Conservation (phyloP, 2,888 invertebrate genomes). For the Molorchus minor region DNA sequence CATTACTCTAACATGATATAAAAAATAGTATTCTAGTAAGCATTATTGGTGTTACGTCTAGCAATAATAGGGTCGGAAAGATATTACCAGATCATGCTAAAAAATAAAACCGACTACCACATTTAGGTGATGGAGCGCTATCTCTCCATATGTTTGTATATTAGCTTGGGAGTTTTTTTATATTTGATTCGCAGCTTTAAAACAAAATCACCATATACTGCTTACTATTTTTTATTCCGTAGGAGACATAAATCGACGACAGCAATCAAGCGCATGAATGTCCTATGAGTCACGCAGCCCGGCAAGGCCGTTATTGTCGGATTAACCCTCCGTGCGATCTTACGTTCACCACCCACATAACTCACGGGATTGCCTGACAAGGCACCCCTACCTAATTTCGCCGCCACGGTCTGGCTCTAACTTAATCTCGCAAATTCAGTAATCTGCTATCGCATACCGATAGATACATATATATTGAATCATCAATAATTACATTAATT, state of each 20-base stretch:
- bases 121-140: too few species aligned
- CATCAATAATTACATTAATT: constrained; percentile 34
- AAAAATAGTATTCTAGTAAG: too few species aligned
- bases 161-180: too few species aligned
- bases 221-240: too few species aligned
- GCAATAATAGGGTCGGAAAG: too few species aligned
- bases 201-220: too few species aligned
- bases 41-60: too few species aligned
- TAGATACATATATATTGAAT: constrained; percentile 24
- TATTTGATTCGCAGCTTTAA: too few species aligned
- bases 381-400: constrained; percentile 27
- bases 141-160: too few species aligned
- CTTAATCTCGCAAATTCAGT: constrained; percentile 39
- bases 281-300: constrained; percentile 41
- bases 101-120: too few species aligned
- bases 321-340: constrained; percentile 42
- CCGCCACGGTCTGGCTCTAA: constrained; percentile 26
- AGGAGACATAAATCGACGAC: constrained; percentile 35
- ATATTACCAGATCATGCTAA: too few species aligned
- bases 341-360: constrained; percentile 28
- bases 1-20: too few species aligned
- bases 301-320: constrained; percentile 42
- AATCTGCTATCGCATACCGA: constrained; percentile 31
- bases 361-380: constrained; percentile 12
- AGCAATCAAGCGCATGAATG: constrained; percentile 36